A percentile compares a stretch with the other conserved stretches of the same genome.
Evolutionary conservation across 2,888 invertebrate genomes (phyloP).

Genomic region (Cephus pulcher): DNA sequence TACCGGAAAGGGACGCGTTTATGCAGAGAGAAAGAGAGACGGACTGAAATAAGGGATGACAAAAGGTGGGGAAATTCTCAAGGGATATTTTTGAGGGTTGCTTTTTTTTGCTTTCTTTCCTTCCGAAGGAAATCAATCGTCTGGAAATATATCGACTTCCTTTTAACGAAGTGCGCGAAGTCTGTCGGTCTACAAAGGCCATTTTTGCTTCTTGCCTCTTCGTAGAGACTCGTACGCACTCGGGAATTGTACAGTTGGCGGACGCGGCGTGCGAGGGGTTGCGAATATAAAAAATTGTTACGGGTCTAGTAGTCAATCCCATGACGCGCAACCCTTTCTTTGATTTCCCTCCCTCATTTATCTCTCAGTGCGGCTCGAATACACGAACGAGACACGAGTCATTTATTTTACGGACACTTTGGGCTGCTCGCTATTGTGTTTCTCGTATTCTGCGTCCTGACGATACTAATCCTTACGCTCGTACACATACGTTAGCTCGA

Average conservation of each 20-base stretch:
- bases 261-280: background rate
- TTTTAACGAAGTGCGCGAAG: constrained; percentile 17
- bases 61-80: background rate
- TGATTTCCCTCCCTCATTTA: background rate
- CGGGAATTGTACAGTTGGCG: background rate
- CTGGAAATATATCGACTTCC: constrained; percentile 20
- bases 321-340: background rate
- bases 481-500: background rate
- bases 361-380: background rate
- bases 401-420: background rate
- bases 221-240: background rate
- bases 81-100: background rate
- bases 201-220: background rate
- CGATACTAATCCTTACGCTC: background rate
- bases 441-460: background rate
- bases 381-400: background rate
- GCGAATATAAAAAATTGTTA: background rate
- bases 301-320: background rate
- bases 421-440: background rate
- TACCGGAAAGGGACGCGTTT: background rate
- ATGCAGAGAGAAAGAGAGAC: background rate
- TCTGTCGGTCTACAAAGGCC: background rate
- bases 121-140: constrained; percentile 18
- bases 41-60: background rate
- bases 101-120: background rate